Percentiles rank a stretch among this genome's conserved stretches.
phyloP scores from a whole-genome alignment of 2,888 invertebrate species.

The Suillia variegata region DNA sequence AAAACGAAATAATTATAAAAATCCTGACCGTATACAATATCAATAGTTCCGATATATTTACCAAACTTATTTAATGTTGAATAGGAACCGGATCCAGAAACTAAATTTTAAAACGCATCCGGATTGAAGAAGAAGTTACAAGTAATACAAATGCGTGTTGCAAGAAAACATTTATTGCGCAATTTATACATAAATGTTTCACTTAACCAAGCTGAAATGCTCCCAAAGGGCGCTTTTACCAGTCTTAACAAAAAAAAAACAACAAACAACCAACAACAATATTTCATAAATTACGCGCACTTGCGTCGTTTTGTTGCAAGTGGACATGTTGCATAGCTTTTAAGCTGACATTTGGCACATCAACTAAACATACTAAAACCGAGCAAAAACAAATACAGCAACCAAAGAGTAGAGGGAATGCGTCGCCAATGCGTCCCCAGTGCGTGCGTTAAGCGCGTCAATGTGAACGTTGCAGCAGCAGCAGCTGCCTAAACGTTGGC shows the following conservation, averaged over 20 bases:
- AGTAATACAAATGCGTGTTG: not conserved
- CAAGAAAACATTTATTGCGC: not conserved
- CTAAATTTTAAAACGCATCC: too few relatives aligned
- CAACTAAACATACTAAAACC: not conserved
- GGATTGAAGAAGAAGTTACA: too few relatives aligned
- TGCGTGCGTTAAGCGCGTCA: not conserved
- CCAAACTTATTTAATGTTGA: too few relatives aligned
- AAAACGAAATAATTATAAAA: too few relatives aligned
- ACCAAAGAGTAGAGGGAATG: not conserved
- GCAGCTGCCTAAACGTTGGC: not conserved
- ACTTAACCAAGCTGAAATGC: not conserved
- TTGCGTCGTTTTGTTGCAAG: too few relatives aligned
- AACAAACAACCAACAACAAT: not conserved
- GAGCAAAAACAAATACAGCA: too few relatives aligned
- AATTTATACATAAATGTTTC: conserved; percentile 1
- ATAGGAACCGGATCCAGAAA: too few relatives aligned
- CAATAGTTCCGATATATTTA: too few relatives aligned
- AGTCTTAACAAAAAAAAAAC: not conserved
- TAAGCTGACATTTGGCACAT: not conserved
- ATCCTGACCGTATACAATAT: too few relatives aligned
- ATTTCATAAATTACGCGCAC: not conserved
- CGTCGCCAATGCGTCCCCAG: not conserved
- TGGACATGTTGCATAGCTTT: too few relatives aligned
- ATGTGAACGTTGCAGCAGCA: not conserved
- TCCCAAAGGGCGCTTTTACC: not conserved